Base-by-base conservation (phyloP, 1,140 invertebrate species). In the Zaprionus vittiger region DNA sequence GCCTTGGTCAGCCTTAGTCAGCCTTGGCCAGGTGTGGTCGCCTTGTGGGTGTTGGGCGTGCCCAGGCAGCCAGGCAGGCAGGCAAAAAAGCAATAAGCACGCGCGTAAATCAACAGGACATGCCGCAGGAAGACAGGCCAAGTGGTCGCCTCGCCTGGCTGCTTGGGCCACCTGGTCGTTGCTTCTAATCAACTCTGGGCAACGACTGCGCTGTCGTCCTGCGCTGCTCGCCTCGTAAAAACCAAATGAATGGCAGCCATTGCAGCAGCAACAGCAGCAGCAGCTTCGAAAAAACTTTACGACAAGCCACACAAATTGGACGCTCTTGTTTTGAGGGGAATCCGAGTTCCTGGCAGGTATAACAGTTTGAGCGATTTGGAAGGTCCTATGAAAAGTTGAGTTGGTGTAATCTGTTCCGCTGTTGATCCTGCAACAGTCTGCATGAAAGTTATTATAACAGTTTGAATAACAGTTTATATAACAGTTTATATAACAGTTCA, bases 231-330 rank as follows among this genome's bases (percentile, higher is more conserved):
- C 74, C 81, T 90, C 84, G 84, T 89, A 89, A 89, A 89, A 89
- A 84, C 85, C 79, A 89, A 89, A 89, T 89, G 84, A 89, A 89
- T 84, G 74, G 56, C 54, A 59, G 73, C 67, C 66, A 70, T 67
- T 66, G 60, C 65, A 64, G 38, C 71, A 71, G 73, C 62, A 67
- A 61, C 67, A 62, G 59, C 65, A 70, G 60, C 61, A 69, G 65
- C 64, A 20, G 63, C 72, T 47, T 68, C 70, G 47, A 70, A 71
- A 90, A 89, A 90, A 90, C 82, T 90, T 90, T 90, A 90, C 85
- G 85, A 90, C 85, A 91, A 90, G 86, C 85, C 85, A 63, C 85
- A 90, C 85, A 90, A 90, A 90, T 90, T 90, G 85, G 82, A 91
- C 55, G 81, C 79, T 63, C 73, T 81, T 70, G 61, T 80, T 82